Conservation (phyloP, 2,888 invertebrate species). For the Mimumesa dahlbomi region DNA sequence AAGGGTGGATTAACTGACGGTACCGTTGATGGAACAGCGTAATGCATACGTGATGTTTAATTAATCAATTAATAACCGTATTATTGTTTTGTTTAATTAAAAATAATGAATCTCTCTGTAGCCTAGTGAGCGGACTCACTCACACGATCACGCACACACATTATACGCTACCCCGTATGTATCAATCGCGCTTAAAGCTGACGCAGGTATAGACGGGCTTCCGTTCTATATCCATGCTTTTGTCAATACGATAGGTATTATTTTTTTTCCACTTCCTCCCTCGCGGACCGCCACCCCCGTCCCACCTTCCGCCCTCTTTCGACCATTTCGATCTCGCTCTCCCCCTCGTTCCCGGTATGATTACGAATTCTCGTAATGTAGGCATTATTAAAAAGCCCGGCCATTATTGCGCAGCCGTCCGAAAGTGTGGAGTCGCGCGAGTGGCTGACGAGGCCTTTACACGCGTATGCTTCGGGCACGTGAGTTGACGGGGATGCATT, state of each 20-base stretch:
- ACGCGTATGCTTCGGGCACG: constrained; percentile 33
- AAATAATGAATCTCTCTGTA: constrained; percentile 70
- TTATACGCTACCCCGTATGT: constrained; percentile 11
- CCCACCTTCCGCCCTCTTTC: constrained; percentile 9
- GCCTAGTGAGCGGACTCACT: constrained; percentile 27
- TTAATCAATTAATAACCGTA: constrained; percentile 73
- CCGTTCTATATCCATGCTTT: constrained; percentile 62
- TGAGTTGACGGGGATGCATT: constrained; percentile 40
- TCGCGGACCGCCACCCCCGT: constrained; percentile 24
- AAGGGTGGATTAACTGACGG: constrained; percentile 58
- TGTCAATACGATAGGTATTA: constrained; percentile 61
- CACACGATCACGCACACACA: constrained; percentile 19
- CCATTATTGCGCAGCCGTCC: constrained; percentile 60
- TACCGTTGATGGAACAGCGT: constrained; percentile 55
- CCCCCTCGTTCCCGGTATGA: constrained; percentile 47
- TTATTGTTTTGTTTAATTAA: constrained; percentile 74
- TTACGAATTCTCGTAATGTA: constrained; percentile 66
- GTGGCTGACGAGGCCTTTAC: constrained; percentile 33
- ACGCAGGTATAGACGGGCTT: constrained; percentile 39
- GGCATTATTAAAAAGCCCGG: constrained; percentile 63
- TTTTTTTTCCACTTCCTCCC: constrained; percentile 36
- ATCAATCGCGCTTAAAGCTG: constrained; percentile 50
- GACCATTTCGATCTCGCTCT: background rate
- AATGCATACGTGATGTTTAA: constrained; percentile 66
- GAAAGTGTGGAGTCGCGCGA: constrained; percentile 47